Evolutionary conservation across 2,888 invertebrate genomes (phyloP).

Genomic region (Polietes domitor): DNA sequence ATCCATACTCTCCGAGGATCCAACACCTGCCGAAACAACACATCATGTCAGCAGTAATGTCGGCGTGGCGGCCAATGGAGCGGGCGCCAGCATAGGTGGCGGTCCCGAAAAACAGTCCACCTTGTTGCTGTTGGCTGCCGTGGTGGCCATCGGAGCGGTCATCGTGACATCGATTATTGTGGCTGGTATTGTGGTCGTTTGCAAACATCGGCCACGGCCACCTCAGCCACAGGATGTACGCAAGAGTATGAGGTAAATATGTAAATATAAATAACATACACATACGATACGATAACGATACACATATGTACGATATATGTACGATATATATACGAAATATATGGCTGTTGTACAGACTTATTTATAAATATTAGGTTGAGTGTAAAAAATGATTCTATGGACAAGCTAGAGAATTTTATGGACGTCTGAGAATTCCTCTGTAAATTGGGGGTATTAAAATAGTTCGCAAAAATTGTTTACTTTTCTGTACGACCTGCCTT

Average conservation of each 20-base stretch:
- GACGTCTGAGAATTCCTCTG: neutral
- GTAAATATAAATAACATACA: neutral
- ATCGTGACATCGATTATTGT: slow-evolving; percentile 81
- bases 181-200: slow-evolving; percentile 81
- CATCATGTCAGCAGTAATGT: slow-evolving; percentile 77
- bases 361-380: no score
- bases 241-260: slow-evolving; percentile 81
- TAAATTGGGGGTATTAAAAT: no score
- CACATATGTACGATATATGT: neutral
- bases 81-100: slow-evolving; percentile 70
- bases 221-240: slow-evolving; percentile 81
- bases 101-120: slow-evolving; percentile 80
- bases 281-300: no score
- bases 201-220: slow-evolving; percentile 80
- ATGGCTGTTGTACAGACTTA: no score
- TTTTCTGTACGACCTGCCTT: no score
- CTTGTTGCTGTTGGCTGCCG: slow-evolving; percentile 80
- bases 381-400: no score
- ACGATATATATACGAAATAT: neutral
- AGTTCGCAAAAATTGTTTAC: no score
- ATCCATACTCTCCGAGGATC: slow-evolving; percentile 81
- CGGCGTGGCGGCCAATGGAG: slow-evolving; percentile 68
- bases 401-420: neutral
- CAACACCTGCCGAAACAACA: slow-evolving; percentile 81
- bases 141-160: slow-evolving; percentile 81